Conservation (phyloP, 30 jellyfish, hydroid and myxozoan species). For the Hydractinia symbiolongicarpus region DNA sequence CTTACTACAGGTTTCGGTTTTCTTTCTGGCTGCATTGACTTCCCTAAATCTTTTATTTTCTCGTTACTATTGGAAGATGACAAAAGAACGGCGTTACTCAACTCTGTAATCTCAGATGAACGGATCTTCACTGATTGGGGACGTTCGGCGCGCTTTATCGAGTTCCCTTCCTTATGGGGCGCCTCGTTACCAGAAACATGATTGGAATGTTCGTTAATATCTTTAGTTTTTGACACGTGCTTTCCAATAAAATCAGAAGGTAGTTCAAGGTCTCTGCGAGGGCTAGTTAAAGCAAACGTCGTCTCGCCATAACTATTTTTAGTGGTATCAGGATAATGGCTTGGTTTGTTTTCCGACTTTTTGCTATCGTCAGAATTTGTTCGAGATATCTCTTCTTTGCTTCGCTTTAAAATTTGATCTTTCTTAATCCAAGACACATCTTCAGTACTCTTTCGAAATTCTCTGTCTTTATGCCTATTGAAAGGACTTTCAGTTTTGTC, state of each 20-base stretch:
- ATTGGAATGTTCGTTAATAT: neutral
- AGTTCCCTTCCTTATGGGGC: neutral
- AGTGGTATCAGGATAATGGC: neutral
- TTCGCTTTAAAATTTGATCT: neutral
- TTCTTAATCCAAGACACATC: neutral
- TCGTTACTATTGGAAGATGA: neutral
- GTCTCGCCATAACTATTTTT: slow-evolving; percentile 8
- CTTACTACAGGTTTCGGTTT: slow-evolving; percentile 14
- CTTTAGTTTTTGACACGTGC: neutral
- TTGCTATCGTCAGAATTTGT: neutral
- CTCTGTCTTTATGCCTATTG: neutral
- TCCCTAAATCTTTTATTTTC: neutral
- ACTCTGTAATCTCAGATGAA: neutral
- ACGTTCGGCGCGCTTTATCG: neutral
- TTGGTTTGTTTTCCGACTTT: too few species aligned
- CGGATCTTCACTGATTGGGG: neutral
- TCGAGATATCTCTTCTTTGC: neutral
- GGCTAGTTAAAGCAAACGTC: slow-evolving; percentile 6
- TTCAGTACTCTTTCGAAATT: neutral
- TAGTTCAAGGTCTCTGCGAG: neutral
- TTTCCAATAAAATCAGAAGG: neutral
- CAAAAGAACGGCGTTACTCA: neutral
- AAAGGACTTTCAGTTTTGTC: too few species aligned
- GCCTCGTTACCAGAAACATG: neutral
- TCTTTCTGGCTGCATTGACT: slow-evolving; percentile 2